Conservation (phyloP, 2,888 invertebrate genomes). For the Apodemia hepburni region DNA sequence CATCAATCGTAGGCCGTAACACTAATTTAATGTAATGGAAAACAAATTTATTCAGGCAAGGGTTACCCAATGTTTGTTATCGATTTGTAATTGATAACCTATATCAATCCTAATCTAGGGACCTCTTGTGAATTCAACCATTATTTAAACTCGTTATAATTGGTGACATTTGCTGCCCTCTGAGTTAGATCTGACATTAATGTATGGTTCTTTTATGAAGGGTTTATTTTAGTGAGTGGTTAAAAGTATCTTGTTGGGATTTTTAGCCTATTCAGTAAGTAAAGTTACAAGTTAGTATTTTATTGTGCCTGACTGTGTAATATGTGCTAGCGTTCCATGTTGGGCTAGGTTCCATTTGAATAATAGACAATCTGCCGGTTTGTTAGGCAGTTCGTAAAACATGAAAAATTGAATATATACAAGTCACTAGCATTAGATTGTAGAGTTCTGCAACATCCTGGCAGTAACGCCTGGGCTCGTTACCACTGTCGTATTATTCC, state of each 20-base stretch:
- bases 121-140: constrained; percentile 5
- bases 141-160: constrained; percentile 2
- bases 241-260: neutral
- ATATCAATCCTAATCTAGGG: constrained; percentile 18
- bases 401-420: too few species aligned
- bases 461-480: too few species aligned
- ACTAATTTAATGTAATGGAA: constrained; percentile 41
- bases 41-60: constrained; percentile 37
- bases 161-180: neutral
- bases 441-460: too few species aligned
- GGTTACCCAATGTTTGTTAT: constrained; percentile 27
- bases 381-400: too few species aligned
- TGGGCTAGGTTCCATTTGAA: too few species aligned
- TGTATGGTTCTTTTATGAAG: neutral
- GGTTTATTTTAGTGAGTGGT: neutral
- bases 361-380: too few species aligned
- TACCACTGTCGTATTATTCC: too few species aligned
- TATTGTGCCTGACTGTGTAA: too few species aligned
- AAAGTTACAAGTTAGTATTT: too few species aligned
- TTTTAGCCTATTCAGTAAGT: neutral
- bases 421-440: too few species aligned
- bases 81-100: constrained; percentile 21
- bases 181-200: constrained; percentile 1
- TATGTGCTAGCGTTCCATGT: too few species aligned
- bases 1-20: constrained; percentile 38